These are phyloP conservation scores for Molanna angustata DNA, from an alignment of 2,888 invertebrate genomes.

Conservation along the genomic window DNA sequence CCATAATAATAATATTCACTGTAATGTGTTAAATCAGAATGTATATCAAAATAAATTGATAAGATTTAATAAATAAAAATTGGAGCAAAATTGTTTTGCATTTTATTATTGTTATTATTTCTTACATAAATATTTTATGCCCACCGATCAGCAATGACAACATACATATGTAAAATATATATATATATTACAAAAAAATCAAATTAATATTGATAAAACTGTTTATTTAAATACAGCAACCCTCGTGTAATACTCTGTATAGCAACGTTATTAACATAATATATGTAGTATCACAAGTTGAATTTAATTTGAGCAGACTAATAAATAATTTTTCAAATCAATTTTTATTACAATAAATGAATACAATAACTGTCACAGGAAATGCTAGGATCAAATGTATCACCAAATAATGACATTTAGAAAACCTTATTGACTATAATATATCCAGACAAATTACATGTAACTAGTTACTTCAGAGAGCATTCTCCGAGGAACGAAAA, in stretches of 20 bases:
- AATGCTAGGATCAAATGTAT: constrained; percentile 12
- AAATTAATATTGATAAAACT: constrained; percentile 19
- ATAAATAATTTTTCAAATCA: constrained; percentile 20
- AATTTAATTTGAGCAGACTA: constrained; percentile 26
- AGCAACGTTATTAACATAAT: constrained; percentile 17
- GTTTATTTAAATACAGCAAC: constrained; percentile 13
- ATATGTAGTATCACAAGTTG: constrained; percentile 24
- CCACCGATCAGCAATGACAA: constrained; percentile 33
- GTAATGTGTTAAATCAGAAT: too few species aligned
- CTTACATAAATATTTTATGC: constrained; percentile 33
- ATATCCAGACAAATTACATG: constrained; percentile 17
- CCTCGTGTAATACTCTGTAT: constrained; percentile 17
- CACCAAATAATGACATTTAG: constrained; percentile 22
- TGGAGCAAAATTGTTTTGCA: constrained; percentile 32
- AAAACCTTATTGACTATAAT: constrained; percentile 30
- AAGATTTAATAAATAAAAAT: too few species aligned
- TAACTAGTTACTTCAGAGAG: constrained; percentile 12
- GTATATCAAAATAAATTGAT: too few species aligned
- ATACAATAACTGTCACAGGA: too few species aligned
- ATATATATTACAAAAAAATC: constrained; percentile 30
- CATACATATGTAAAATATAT: constrained; percentile 29
- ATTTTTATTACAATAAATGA: constrained; percentile 4
- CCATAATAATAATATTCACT: too few species aligned
- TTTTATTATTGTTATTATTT: constrained; percentile 31
- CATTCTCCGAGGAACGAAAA: constrained; percentile 4